Evolutionary conservation across 2,113 vertebrate species (phyloP).

Genomic region (Saccopteryx leptura): DNA sequence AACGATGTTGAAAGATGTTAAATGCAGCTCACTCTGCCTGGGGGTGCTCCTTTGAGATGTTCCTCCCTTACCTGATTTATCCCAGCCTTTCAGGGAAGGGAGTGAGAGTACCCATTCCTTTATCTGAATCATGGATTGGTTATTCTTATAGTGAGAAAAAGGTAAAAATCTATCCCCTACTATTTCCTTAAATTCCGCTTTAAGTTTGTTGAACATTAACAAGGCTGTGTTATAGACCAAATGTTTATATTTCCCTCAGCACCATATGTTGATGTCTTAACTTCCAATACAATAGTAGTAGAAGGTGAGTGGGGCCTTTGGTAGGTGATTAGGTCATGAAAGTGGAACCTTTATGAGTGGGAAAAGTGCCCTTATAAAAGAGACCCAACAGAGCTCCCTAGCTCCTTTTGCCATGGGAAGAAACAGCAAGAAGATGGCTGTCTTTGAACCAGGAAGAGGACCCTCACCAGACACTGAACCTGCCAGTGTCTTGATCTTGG

Average conservation of each 20-base stretch:
- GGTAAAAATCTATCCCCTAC: neutral
- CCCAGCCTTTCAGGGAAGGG: neutral
- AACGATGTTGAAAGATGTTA: neutral
- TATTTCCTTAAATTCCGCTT: neutral
- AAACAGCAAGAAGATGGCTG: neutral
- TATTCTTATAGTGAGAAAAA: neutral
- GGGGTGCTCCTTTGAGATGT: neutral
- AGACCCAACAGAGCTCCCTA: neutral
- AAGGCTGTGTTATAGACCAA: neutral
- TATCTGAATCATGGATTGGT: neutral
- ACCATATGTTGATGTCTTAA: neutral
- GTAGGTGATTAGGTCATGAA: neutral
- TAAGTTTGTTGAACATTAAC: neutral
- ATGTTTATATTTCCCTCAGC: neutral
- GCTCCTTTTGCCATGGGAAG: neutral
- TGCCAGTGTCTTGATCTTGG: neutral
- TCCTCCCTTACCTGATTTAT: neutral
- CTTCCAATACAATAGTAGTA: neutral
- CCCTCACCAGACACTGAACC: neutral
- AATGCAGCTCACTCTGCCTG: neutral
- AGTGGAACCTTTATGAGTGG: neutral
- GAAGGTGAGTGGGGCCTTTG: neutral
- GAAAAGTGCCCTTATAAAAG: neutral
- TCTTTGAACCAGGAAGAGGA: neutral
- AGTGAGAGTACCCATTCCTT: neutral